Base-by-base conservation (phyloP, 2,797 vertebrate genomes). In the Hydrolagus colliei region DNA sequence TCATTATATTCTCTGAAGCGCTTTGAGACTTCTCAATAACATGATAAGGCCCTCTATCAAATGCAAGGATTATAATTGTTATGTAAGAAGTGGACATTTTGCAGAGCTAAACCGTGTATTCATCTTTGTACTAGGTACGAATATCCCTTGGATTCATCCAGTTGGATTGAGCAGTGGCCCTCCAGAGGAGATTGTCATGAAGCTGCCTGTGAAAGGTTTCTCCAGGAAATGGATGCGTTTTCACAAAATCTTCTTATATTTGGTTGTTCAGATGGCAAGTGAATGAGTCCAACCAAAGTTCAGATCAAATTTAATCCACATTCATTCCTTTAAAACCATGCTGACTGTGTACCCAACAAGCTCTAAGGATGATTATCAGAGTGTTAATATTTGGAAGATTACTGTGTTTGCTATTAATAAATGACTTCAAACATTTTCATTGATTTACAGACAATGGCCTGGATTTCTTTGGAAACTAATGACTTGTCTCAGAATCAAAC, bases 121-220 rank as follows among this genome's bases (percentile, higher is more conserved):
- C 41, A 52, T 88, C 86, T 86, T 16, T 86, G 74, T 89, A 91
- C 61, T 86, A 99, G 97, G 90, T 97, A 95, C 86, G 94, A 96
- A 78, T 95, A 97, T 35, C 94, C 95, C 9, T 88, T 99, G 91
- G 97, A 98, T 89, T 95, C 96, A 0, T 92, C 91, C 5, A 92
- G 95, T 0, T 90, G 94, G 93, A 92, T 97, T 90, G 96, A 98
- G 86, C 92, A 92, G 86, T 97, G 95, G 97, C 97, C 96, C 1
- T 72, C 88, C 4, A 76, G 87, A 1, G 0, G 85, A 9, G 87
- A 65, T 0, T 98, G 97, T 79, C 12, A 85, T 1, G 89, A 86
- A 2, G 6, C 22, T 0, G 62, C 82, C 2, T 97, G 96, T 89
- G 11, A 0, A 9, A 61, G 89, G 11, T 94, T 95, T 87, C n/a